Evolutionary conservation across 2,797 vertebrate species (phyloP), one percentile per base, ranked within the genome.

Genomic region (Syngnathus acus): DNA sequence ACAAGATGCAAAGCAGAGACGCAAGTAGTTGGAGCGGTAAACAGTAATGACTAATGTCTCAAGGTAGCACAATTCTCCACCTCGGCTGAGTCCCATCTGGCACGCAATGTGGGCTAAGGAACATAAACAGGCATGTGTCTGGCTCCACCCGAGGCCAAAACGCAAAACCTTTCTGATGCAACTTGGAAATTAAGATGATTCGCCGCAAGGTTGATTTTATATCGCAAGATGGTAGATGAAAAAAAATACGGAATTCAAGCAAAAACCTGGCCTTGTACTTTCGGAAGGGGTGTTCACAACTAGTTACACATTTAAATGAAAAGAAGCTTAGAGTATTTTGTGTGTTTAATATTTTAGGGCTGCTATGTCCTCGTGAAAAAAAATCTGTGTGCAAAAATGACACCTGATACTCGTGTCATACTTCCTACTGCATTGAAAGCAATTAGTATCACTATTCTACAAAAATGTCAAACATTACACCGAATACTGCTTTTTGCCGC

Each of bases 71-170:
- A 80, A 84, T 84, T 85, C 80, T 82, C 59, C 72, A 77, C 8
- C 60, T 62, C 60, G 72, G 73, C 69, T 82, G 81, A 86, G 79
- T 86, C 83, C 76, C 8, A 77, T 85, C 81, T 88, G 87, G 78
- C 86, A 89, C 82, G 85, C 79, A 67, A 88, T 88, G 86, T 84
- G 72, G 84, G 82, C 72, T 82, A 69, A 79, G 76, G 77, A 80
- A 82, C 75, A 86, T 84, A 84, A 87, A 87, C 81, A 89, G 77
- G 85, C 73, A 68, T 72, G 73, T 21, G 77, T 81, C 76, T 83
- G 74, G 38, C 79, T 77, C 65, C 42, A 39, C 79, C 71, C n/a
- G 1, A 55, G 38, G n/a, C 66, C 69, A 17, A 47, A 50, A 59
- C 67, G 71, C 65, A 50, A 9, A 64, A 55, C 66, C 68, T 63